phyloP scores from a whole-genome alignment of 1,140 invertebrate species.

The Oppia nitens region DNA sequence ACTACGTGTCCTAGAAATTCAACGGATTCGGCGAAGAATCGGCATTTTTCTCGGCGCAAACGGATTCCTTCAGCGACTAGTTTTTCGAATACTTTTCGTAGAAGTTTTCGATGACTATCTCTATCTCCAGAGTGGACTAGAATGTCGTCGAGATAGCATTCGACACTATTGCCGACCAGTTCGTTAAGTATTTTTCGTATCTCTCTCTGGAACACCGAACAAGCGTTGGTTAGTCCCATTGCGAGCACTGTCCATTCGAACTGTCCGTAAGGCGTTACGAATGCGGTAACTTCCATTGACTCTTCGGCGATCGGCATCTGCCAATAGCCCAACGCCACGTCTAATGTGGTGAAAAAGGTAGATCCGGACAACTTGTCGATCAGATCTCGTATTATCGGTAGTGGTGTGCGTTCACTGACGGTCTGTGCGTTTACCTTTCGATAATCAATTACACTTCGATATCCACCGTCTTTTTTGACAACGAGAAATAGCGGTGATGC shows the following conservation, averaged over 20 bases:
- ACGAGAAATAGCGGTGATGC: slow-evolving; percentile 1
- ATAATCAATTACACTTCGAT: slow-evolving; percentile 1
- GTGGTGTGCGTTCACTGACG: background rate
- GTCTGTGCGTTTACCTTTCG: slow-evolving; percentile 1
- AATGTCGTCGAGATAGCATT: slow-evolving; percentile 24
- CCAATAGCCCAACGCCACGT: slow-evolving; percentile 13
- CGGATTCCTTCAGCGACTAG: slow-evolving; percentile 24
- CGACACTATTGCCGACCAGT: slow-evolving; percentile 9
- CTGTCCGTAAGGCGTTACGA: slow-evolving; percentile 3
- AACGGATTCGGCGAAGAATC: background rate
- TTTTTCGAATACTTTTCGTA: slow-evolving; percentile 21
- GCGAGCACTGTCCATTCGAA: slow-evolving; percentile 19
- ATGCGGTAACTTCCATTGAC: slow-evolving; percentile 13
- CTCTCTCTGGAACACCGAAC: slow-evolving; percentile 23
- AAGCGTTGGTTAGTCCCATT: slow-evolving; percentile 23
- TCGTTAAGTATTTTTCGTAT: slow-evolving; percentile 20
- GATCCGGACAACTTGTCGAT: background rate
- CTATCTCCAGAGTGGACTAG: slow-evolving; percentile 1
- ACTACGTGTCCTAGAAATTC: slow-evolving; percentile 6
- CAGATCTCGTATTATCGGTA: slow-evolving; percentile 9
- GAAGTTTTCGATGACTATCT: slow-evolving; percentile 2
- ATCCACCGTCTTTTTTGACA: background rate
- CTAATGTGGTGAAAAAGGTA: slow-evolving; percentile 10
- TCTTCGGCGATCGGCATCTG: slow-evolving; percentile 13
- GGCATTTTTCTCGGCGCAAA: background rate